Base-by-base conservation (phyloP, 2,113 vertebrate species). In the Hemiscyllium ocellatum region DNA sequence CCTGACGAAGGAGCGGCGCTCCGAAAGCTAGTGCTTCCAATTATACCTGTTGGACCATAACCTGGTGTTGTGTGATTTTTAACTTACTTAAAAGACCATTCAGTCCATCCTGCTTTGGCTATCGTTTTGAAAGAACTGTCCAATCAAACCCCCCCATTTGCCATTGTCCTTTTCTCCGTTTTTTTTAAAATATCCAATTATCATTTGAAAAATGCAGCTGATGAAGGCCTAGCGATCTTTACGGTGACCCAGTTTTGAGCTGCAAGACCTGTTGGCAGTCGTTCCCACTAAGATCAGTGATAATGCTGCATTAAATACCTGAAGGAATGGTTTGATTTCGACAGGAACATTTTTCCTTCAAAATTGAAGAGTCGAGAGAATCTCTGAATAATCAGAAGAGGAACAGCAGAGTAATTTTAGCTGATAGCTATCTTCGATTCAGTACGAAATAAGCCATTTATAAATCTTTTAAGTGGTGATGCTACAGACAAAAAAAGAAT, bases 381-480 rank as follows among this genome's bases (percentile, higher is more conserved):
- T 29, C 52, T 17, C 52, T 61, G 26, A 61, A 13, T 61, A 61
- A 61, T 83, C 50, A 33, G 47, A 33, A 90, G 13, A 90, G 26
- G 3, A 56, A 29, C 50, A 56, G 24, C 87, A 33, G 47, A 10
- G 87, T n/a, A 56, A 90, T 90, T 90, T 33, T n/a, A 90, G 52
- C 29, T 33, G 52, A 90, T 33, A 61, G 52, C 80, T 52, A 90
- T 56, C 50, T 61, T 12, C 29, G 52, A 52, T 56, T 65, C 61
- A 33, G 87, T 90, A 5, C n/a, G 87, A 61, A 90, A 90, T 90
- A 12, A 90, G 24, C 5, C 26, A 90, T 90, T 33, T 65, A 61
- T 90, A 90, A 90, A 90, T 90, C 87, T 90, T 56, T 90, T 90
- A 90, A 90, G 52, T 33, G 29, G 87, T 65, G 56, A 90, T 0